Percentiles rank a stretch among this genome's conserved stretches.
Evolutionary conservation across 2,113 vertebrate species (phyloP).

Genomic region (Gnathonemus echidnorhynchus): DNA sequence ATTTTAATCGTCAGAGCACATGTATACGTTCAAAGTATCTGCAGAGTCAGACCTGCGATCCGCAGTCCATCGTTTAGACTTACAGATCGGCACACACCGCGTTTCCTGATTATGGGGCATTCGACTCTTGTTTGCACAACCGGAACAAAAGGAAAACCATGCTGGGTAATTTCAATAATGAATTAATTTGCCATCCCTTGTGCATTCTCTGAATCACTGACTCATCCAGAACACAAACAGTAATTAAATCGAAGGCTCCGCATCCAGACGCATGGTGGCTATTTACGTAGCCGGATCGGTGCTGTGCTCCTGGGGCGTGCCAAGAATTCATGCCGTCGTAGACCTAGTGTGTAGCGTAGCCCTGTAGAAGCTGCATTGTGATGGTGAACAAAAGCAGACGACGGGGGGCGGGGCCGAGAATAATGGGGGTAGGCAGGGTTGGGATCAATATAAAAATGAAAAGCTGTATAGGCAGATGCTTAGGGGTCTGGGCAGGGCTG

Average conservation of each 20-base stretch:
- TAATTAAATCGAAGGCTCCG: conserved; percentile 8
- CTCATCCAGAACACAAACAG: conserved; percentile 5
- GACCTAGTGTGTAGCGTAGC: not conserved
- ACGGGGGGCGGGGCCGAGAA: not conserved
- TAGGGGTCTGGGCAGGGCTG: not conserved
- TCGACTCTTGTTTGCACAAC: not conserved
- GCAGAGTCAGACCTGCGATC: not conserved
- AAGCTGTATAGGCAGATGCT: not conserved
- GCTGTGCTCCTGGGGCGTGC: not conserved
- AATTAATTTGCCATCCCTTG: not conserved
- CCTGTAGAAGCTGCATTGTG: not conserved
- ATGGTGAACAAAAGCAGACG: not conserved
- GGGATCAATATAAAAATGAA: not conserved
- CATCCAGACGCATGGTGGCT: not conserved
- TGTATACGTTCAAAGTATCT: not conserved
- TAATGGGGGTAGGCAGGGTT: not conserved
- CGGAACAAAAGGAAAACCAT: not conserved
- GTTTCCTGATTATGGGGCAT: not conserved
- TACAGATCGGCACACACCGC: not conserved
- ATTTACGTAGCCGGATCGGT: not conserved
- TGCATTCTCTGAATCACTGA: conserved; percentile 11
- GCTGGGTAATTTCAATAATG: conserved; percentile 10
- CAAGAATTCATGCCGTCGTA: not conserved
- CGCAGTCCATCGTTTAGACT: not conserved
- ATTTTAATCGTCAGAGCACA: not conserved